Evolutionary conservation across 2,888 invertebrate species (phyloP).

Genomic region (Synanthedon vespiformis): DNA sequence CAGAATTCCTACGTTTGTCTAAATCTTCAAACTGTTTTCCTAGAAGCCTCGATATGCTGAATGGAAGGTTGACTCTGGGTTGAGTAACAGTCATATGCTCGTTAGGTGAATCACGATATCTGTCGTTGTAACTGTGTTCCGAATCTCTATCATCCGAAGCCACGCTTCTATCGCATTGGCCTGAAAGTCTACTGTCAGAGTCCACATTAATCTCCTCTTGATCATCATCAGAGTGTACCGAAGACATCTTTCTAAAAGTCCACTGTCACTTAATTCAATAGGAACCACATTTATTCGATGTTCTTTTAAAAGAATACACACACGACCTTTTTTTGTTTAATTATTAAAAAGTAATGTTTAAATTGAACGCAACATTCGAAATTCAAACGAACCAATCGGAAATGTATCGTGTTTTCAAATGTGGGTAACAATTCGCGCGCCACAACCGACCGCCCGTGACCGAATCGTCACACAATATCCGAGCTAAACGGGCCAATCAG

Average conservation of each 20-base stretch:
- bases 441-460: slow-evolving; percentile 53
- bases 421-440: slow-evolving; percentile 31
- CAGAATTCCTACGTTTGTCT: slow-evolving; percentile 60
- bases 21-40: slow-evolving; percentile 81
- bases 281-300: neutral
- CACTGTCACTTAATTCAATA: slow-evolving; percentile 32
- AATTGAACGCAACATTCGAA: neutral
- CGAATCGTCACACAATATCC: slow-evolving; percentile 53
- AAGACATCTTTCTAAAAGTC: slow-evolving; percentile 36
- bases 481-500: slow-evolving; percentile 54
- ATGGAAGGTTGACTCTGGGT: slow-evolving; percentile 74
- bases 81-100: slow-evolving; percentile 64
- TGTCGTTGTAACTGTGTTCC: slow-evolving; percentile 65
- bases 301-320: neutral
- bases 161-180: slow-evolving; percentile 58
- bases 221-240: slow-evolving; percentile 72
- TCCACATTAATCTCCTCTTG: slow-evolving; percentile 77
- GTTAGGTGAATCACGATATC: slow-evolving; percentile 59
- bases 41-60: slow-evolving; percentile 84
- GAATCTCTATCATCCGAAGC: slow-evolving; percentile 70
- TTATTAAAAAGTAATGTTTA: neutral
- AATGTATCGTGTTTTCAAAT: slow-evolving; percentile 22
- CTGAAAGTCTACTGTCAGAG: slow-evolving; percentile 73
- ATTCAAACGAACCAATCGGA: slow-evolving; percentile 2
- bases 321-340: neutral